Evolutionary conservation across 2,888 invertebrate genomes (phyloP), one percentile per base, ranked within the genome.

Genomic region (Eilema depressum): DNA sequence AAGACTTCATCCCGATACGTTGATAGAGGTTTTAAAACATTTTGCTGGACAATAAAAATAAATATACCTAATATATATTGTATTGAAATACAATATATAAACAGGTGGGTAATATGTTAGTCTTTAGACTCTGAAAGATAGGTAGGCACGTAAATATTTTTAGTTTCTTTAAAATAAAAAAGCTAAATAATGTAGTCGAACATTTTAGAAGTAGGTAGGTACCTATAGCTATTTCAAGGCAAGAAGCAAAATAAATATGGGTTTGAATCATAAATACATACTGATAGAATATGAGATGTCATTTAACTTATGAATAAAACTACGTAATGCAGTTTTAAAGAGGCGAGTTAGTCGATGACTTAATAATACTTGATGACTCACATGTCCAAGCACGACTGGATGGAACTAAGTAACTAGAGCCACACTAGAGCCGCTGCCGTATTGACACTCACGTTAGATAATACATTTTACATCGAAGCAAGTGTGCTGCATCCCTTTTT

Each of bases 351-450:
- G 63, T 68, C 70, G 73, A 69, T 81, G 78, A 78, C 70, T 76
- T 75, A 79, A 81, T 69, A 74, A 62, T 63, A 76, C 57, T 75
- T 64, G 68, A 74, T 79, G 75, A 81, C 63, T 78, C 75, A 81
- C 63, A 25, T 72, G 74, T 66, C 74, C 71, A 70, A 74, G 63
- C 71, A 69, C 63, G 64, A 69, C 67, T 75, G 14, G 14, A 63
- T 65, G 69, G 26, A 70, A 68, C n/a, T 73, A 53, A 70, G 53
- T 61, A 60, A 64, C 60, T 57, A 23, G 59, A 64, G 30, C 14
- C 41, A 56, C 56, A 64, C 60, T 57, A 23, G 59, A 64, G 30
- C 14, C 41, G 60, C 56, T 68, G 64, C 60, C 68, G 33, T 68
- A 69, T 64, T 62, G 53, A 72, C 59, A 71, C 69, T 69, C 65